Evolutionary conservation across 2,113 vertebrate species (phyloP).

Genomic region (Ahaetulla prasina): DNA sequence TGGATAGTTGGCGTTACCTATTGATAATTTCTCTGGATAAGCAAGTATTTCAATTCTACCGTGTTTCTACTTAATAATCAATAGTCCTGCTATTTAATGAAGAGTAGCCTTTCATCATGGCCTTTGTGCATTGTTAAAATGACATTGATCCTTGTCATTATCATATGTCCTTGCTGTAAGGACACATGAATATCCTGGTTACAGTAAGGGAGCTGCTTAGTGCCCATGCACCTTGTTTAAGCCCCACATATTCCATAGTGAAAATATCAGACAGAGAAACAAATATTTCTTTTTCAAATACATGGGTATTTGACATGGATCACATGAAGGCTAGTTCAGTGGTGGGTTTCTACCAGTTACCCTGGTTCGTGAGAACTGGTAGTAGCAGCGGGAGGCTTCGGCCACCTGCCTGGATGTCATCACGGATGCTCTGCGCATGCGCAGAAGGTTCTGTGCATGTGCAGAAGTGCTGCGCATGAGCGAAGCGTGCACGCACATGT

Average conservation of each 20-base stretch:
- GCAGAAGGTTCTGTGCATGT: no score
- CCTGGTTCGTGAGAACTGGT: no score
- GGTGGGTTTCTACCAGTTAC: no score
- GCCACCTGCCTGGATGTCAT: no score
- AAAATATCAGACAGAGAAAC: slow-evolving; percentile 42
- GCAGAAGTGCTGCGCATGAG: no score
- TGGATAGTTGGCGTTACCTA: slow-evolving; percentile 55
- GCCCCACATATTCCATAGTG: slow-evolving; percentile 53
- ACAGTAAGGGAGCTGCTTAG: slow-evolving; percentile 54
- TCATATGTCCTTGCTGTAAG: slow-evolving; percentile 75
- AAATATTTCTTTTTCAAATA: slow-evolving; percentile 56
- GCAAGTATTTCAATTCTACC: slow-evolving; percentile 62
- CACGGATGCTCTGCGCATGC: no score
- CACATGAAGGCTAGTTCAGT: not conserved
- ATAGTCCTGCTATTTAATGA: slow-evolving; percentile 71
- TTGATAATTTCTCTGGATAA: slow-evolving; percentile 55
- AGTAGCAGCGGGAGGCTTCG: no score
- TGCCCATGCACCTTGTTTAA: slow-evolving; percentile 56
- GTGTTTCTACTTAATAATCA: slow-evolving; percentile 73
- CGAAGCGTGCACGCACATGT: no score
- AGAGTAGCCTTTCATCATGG: slow-evolving; percentile 67
- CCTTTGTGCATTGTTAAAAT: slow-evolving; percentile 73
- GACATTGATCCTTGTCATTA: slow-evolving; percentile 74
- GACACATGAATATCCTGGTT: slow-evolving; percentile 61
- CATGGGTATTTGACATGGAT: slow-evolving; percentile 17